Percentiles rank a stretch among this genome's conserved stretches.
Conservation (phyloP, 1,140 invertebrate genomes). For the Drosophila repleta region DNA sequence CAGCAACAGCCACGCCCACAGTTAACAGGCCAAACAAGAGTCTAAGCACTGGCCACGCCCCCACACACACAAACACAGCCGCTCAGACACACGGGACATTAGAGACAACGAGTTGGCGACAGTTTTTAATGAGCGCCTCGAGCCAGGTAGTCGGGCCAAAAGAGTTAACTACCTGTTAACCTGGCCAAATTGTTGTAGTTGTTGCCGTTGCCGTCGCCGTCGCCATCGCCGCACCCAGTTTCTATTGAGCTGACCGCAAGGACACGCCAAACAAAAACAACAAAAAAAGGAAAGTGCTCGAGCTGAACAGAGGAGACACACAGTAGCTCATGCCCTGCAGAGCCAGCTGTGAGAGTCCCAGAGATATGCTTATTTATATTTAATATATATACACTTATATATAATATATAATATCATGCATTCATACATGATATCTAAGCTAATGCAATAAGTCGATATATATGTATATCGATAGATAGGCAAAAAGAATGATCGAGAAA, state of each 20-base stretch:
- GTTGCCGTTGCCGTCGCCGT: background rate
- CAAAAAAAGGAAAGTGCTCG: slow-evolving; percentile 8
- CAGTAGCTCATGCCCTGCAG: background rate
- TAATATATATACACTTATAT: too few species aligned
- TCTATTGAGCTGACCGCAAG: slow-evolving; percentile 20
- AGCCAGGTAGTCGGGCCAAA: slow-evolving; percentile 6
- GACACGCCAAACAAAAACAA: slow-evolving; percentile 15
- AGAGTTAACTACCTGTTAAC: slow-evolving; percentile 17
- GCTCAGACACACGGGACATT: slow-evolving; percentile 18
- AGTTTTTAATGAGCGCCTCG: slow-evolving; percentile 26
- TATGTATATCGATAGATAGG: too few species aligned
- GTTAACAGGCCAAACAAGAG: background rate
- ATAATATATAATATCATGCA: too few species aligned
- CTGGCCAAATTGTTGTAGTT: slow-evolving; percentile 3
- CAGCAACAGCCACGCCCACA: slow-evolving; percentile 29
- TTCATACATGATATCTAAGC: too few species aligned
- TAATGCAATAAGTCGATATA: too few species aligned
- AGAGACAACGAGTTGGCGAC: slow-evolving; percentile 26
- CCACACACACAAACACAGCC: slow-evolving; percentile 19
- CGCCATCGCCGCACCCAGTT: slow-evolving; percentile 17
- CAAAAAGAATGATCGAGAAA: too few species aligned
- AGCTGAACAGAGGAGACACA: too few species aligned
- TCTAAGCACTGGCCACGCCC: slow-evolving; percentile 24
- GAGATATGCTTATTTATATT: too few species aligned
- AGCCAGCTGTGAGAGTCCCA: background rate